Base-by-base conservation (phyloP, 2,113 vertebrate species). In the Macquaria ambigua region DNA sequence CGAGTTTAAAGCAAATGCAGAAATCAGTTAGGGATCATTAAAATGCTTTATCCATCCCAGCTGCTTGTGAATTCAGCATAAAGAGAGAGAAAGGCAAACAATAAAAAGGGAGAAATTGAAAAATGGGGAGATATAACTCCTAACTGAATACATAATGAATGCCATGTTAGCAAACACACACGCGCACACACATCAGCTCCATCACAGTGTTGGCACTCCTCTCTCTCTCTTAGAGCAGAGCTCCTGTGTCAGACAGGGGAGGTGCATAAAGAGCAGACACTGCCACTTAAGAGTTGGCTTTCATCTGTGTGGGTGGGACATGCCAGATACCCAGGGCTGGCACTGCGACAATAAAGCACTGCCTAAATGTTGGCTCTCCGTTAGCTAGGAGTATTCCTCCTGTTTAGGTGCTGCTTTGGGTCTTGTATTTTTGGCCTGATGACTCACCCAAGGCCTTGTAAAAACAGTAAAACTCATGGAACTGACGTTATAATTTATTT, bases 271-370 rank as follows among this genome's bases (percentile, higher is more conserved):
- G 52, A 90, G 91, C 90, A 93, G 91, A 91, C 92, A 87, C 86
- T 85, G 84, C 90, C 87, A 92, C 87, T 91, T 92, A 91, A 81
- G 82, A 77, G 81, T 79, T 83, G 86, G 73, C 93, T 95, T 95
- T 94, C 83, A 95, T 95, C 95, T 93, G 77, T 68, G 87, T 94
- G 91, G 93, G 94, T 93, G 95, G 94, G 88, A 89, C 69, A 85
- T 82, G 87, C 87, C 79, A 83, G 90, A 89, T 87, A 87, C 61
- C 72, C 86, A 80, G 23, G 1, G 25, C 61, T 90, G 91, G 81
- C 81, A 81, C 71, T 39, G 23, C 15, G 46, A 73, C 83, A 87
- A 69, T 55, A 81, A 83, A 78, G 82, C 67, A 64, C 88, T 73
- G 86, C 69, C 83, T 80, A 79, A 86, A 83, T 67, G 50, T 77